Evolutionary conservation across 1,140 invertebrate species (phyloP), one percentile per base, ranked within the genome.

Genomic region (Neelides sp.): DNA sequence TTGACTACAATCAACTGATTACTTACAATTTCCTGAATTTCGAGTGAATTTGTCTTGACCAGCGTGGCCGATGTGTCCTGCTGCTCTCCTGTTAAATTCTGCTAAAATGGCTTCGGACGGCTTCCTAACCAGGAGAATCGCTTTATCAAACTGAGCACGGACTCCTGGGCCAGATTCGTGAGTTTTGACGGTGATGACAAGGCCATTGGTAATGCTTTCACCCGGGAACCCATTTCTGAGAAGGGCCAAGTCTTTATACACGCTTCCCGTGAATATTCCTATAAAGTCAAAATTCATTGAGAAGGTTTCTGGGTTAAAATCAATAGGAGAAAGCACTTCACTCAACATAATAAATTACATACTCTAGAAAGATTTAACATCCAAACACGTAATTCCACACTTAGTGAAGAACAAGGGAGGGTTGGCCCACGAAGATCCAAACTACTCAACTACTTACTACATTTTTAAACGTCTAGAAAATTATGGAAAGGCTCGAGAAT

Each of bases 121-220:
- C 52, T 80, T 75, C 27, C 83, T 68, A 12, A 85, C 75, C 26
- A 85, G 64, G 15, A 85, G 65, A 35, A 85, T 71, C 2, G 80
- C 80, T 52, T 75, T 75, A 30, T 71, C 66, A 64, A 81, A 85
- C 15, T 70, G 71, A 19, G 67, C 63, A 44, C 75, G 65, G 0
- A 78, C 75, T 20, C 66, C 60, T 10, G 71, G 64, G 13, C 81
- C 81, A 65, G 73, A 79, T 63, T 83, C 80, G 66, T 87, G 84
- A 1, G 83, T 86, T 68, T 87, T 87, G 12, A 86, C 79, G 22
- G 83, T 73, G 24, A 85, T 65, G 3, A 74, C 83, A n/a, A 81
- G 80, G 15, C 76, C 76, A 67, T 84, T 82, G 15, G 71, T 70
- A 1, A 85, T 70, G 61, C 77, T 81, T 65, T 86, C 84, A 1